A percentile compares a stretch with the other conserved stretches of the same genome.
Conservation (phyloP, 2,888 invertebrate genomes). For the Ecdyonurus torrentis region DNA sequence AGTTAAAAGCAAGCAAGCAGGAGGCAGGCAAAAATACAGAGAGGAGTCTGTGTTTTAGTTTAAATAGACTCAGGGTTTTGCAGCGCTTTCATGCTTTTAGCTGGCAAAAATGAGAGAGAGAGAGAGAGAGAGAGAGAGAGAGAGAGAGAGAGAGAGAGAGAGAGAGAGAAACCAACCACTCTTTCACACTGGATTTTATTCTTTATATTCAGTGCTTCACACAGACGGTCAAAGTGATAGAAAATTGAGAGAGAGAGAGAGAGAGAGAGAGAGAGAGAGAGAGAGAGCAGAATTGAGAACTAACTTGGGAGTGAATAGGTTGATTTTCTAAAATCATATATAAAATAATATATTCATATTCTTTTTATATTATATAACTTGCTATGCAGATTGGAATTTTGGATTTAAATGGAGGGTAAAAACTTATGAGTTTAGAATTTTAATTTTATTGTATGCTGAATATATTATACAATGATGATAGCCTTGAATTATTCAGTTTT, state of each 20-base stretch:
- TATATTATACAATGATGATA: too few species aligned
- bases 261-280: background rate
- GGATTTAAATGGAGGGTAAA: background rate
- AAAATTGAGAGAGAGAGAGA: background rate
- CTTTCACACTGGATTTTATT: background rate
- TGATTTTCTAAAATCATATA: background rate
- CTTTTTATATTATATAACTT: background rate
- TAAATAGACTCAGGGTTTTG: background rate
- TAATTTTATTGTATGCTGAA: too few species aligned
- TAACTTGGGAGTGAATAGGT: background rate
- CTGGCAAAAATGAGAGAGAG: too few species aligned
- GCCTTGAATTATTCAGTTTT: too few species aligned
- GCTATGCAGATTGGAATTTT: background rate
- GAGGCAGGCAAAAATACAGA: too few species aligned
- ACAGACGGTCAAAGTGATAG: background rate
- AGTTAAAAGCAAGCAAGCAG: background rate
- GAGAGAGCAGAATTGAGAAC: background rate
- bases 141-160: too few species aligned
- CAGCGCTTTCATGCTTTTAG: background rate
- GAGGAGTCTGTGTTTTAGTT: background rate
- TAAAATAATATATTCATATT: background rate
- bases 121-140: too few species aligned
- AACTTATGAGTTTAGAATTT: too few species aligned
- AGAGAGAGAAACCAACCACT: background rate
- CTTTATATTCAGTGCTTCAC: background rate